phyloP scores from a whole-genome alignment of 2,888 invertebrate genomes.

The Hipparchia semele region DNA sequence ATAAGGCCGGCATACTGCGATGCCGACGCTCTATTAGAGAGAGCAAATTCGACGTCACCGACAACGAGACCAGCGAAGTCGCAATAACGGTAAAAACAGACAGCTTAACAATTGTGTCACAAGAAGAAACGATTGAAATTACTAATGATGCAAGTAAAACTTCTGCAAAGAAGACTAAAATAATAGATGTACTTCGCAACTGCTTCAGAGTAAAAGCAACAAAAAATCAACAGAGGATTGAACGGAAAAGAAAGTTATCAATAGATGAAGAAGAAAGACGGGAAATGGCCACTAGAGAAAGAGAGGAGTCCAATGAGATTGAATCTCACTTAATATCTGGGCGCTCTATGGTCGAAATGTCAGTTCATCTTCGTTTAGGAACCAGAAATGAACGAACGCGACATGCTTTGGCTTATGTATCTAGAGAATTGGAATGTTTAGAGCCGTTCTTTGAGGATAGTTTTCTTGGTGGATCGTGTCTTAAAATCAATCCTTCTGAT shows the following conservation, averaged over 20 bases:
- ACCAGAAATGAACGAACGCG: slow-evolving; percentile 41
- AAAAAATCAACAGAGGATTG: slow-evolving; percentile 25
- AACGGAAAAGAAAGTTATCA: slow-evolving; percentile 13
- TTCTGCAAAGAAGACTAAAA: slow-evolving; percentile 41
- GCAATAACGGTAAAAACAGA: slow-evolving; percentile 18
- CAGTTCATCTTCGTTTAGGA: slow-evolving; percentile 52
- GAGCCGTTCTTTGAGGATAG: slow-evolving; percentile 66
- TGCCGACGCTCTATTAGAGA: slow-evolving; percentile 46
- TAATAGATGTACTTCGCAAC: slow-evolving; percentile 46
- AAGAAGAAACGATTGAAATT: slow-evolving; percentile 30
- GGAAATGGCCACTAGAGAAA: slow-evolving; percentile 1
- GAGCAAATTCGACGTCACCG: slow-evolving; percentile 38
- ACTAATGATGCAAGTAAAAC: slow-evolving; percentile 27
- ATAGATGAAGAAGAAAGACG: slow-evolving; percentile 1
- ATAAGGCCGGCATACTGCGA: slow-evolving; percentile 50
- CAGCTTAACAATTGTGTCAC: slow-evolving; percentile 24
- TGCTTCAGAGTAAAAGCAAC: slow-evolving; percentile 40
- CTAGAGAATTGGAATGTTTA: slow-evolving; percentile 61
- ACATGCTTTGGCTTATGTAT: slow-evolving; percentile 50
- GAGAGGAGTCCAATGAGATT: not conserved
- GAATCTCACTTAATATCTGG: slow-evolving; percentile 10
- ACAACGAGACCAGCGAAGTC: slow-evolving; percentile 32
- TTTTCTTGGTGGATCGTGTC: slow-evolving; percentile 79
- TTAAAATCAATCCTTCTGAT: slow-evolving; percentile 70
- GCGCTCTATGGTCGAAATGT: slow-evolving; percentile 50